A percentile compares a stretch with the other conserved stretches of the same genome.
Conservation (phyloP, 2,113 vertebrate genomes). For the Hylia prasina region DNA sequence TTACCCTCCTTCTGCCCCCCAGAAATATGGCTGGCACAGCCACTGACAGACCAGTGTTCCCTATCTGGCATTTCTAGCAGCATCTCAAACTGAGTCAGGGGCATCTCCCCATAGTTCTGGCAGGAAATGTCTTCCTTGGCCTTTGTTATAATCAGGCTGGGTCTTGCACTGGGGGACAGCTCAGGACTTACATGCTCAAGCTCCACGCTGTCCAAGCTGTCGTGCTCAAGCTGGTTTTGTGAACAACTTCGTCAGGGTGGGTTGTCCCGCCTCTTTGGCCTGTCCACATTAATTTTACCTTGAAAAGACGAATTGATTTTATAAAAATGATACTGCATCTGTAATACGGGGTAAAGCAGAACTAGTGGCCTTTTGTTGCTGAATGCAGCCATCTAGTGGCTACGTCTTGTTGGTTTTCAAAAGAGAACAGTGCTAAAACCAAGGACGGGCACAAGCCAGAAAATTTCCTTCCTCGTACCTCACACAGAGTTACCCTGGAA, state of each 20-base stretch:
- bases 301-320: background rate
- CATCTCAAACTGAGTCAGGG: background rate
- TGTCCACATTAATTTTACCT: background rate
- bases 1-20: background rate
- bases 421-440: background rate
- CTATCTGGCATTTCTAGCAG: background rate
- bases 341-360: background rate
- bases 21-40: background rate
- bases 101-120: accelerated
- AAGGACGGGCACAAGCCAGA: background rate
- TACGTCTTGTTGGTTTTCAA: background rate
- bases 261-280: background rate
- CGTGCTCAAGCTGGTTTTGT: background rate
- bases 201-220: background rate
- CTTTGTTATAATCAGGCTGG: background rate
- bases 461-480: background rate
- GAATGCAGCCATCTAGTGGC: conserved; percentile 67
- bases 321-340: background rate
- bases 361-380: background rate
- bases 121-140: background rate
- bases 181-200: background rate
- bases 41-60: background rate
- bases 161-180: background rate
- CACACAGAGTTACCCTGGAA: background rate
- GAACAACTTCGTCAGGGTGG: background rate